Base-by-base conservation (phyloP, 2,113 vertebrate species). In the Heterocephalus glaber region DNA sequence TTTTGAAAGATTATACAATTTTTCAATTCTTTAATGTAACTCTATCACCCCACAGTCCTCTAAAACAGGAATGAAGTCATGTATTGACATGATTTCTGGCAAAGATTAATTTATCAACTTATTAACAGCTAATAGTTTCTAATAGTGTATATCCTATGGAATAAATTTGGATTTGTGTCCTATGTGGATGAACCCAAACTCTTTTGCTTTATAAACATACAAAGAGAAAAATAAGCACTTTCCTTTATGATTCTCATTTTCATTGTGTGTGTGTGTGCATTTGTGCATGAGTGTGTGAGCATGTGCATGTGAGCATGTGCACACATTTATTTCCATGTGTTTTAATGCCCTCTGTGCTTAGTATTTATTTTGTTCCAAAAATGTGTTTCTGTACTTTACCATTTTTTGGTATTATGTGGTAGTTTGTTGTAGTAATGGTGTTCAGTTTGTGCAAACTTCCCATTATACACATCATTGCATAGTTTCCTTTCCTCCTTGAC, bases 61-160 rank as follows among this genome's bases (percentile, higher is more conserved):
- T 95, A 72, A 68, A 95, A 68, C 24, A 63, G 38, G 30, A 58
- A 70, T 61, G 7, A 28, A 95, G n/a, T 86, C 38, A 85, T 19
- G 0, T 66, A 80, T 61, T 93, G 35, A 85, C 79, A 65, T 49
- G 35, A 72, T 93, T 89, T 83, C 68, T 80, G 56, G 90, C 66
- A 88, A 86, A 95, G 66, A 66, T 26, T 19, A 7, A 49, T 44
- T 93, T n/a, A 68, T 63, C 20, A 61, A n/a, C 61, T 95, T 89
- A 79, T 95, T 89, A 85, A 92, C 54, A 86, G 44, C 63, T 95
- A n/a, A n/a, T n/a, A n/a, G 68, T 96, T 96, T 95, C 84, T 95
- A 95, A 87, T 94, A 63, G 60, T 47, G 17, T 54, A 63, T 58
- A 80, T 94, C 76, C 90, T 58, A 90, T 93, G 72, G 88, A 95